Evolutionary conservation across 2,888 invertebrate species (phyloP).

Genomic region (Balanococcus diminutus): DNA sequence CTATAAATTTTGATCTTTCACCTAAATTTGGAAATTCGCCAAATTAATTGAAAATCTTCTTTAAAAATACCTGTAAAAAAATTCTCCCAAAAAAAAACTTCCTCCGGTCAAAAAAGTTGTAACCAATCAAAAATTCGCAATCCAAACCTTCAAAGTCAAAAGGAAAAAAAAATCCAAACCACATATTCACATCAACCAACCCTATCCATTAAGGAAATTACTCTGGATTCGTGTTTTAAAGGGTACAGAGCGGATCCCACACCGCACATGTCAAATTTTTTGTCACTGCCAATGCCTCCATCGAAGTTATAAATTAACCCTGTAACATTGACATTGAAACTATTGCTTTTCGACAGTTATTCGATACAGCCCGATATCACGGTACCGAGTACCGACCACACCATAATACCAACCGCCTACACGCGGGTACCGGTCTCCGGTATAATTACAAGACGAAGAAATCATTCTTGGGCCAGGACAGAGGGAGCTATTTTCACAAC

Average conservation of each 20-base stretch:
- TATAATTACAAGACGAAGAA: background rate
- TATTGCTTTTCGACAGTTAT: background rate
- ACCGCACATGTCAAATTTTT: background rate
- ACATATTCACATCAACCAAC: no score
- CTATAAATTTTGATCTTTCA: no score
- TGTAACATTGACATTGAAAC: conserved; percentile 18
- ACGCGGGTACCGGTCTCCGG: background rate
- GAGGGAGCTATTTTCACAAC: background rate
- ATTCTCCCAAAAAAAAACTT: no score
- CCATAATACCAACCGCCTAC: background rate
- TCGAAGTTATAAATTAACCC: background rate
- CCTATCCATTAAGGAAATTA: background rate
- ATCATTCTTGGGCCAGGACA: background rate
- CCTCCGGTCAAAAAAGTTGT: no score
- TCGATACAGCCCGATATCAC: background rate
- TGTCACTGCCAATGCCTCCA: background rate
- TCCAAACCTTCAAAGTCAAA: no score
- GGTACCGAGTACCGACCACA: background rate
- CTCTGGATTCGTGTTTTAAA: background rate
- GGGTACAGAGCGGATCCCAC: background rate
- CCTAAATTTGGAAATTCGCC: no score
- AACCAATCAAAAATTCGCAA: no score
- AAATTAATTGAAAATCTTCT: no score
- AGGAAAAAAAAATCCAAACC: no score
- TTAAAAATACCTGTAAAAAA: no score